Evolutionary conservation across 2,888 invertebrate species (phyloP).

Genomic region (Lasioglossum lativentre): DNA sequence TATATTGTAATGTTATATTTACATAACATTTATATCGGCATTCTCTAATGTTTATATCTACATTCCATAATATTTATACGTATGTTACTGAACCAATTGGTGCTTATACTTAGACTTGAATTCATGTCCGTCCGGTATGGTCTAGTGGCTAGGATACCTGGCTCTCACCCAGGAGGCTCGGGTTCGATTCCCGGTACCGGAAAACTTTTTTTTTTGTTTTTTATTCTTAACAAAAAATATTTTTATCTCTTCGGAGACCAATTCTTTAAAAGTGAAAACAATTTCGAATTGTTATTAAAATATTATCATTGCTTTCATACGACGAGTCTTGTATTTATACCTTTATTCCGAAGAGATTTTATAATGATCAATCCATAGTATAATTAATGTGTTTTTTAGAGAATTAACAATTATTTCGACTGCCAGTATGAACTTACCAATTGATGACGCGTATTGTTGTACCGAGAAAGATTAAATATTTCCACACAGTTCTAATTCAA

Average conservation of each 20-base stretch:
- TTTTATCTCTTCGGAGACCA: neutral
- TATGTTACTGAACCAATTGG: neutral
- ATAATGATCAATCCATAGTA: no score
- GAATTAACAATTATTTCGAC: neutral
- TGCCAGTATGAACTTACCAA: neutral
- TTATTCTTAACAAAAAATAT: neutral
- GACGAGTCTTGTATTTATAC: neutral
- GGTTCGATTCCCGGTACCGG: conserved; percentile 88
- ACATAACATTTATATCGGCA: neutral
- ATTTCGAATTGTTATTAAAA: neutral
- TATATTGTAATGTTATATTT: neutral
- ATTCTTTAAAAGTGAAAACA: no score
- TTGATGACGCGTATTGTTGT: neutral
- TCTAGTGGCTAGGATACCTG: conserved; percentile 88
- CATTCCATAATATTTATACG: neutral
- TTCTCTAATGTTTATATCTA: neutral
- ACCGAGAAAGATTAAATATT: neutral
- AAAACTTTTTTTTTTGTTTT: conserved; percentile 79
- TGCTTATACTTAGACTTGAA: neutral
- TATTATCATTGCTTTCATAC: neutral
- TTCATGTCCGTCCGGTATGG: conserved; percentile 84
- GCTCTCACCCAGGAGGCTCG: conserved; percentile 88
- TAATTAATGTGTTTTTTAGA: neutral
- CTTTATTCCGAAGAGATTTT: no score
- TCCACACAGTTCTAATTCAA: neutral